Evolutionary conservation across 2,888 invertebrate genomes (phyloP), one percentile per base, ranked within the genome.

Genomic region (Plutella xylostella): DNA sequence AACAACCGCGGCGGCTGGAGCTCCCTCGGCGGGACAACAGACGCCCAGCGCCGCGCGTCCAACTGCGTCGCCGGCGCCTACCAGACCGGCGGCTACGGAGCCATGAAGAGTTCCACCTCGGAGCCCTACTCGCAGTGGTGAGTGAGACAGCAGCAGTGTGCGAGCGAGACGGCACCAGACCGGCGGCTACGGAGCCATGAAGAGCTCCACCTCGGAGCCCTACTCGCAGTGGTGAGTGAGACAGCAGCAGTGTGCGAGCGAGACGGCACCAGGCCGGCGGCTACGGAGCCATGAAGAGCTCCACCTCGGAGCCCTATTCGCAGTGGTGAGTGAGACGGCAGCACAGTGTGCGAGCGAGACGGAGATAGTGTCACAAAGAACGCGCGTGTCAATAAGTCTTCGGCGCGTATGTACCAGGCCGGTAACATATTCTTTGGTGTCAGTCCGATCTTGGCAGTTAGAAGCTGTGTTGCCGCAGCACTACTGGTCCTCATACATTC

Each of bases 1-100:
- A 80, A 78, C 52, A 76, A 67, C 42, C 74, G 83, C 31, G 73
- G 77, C 2, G 82, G 82, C 0, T 83, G 84, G 83, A 79, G 70
- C 46, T 65, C 74, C 0, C 60, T 83, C 0, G 62, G 78, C 0
- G 80, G 80, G 5, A 55, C 56, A 2, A 65, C 64, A 0, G 79
- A 79, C 2, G 49, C 57, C 17, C 70, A 78, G 0, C 72, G 79
- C 9, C 72, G 78, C 6, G 62, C 67, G 0, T 77, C 72, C 52
- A 72, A 72, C 53, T 54, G 71, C 0, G 56, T 62, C 51, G 50
- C 61, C 1, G 56, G 60, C 0, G 15, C 20, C 19, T 68, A 72
- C 51, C 79, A 74, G 50, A 56, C 66, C 0, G 65, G 68, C n/a
- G 63, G 71, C 44, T 83, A 84, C 45, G 83, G 83, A 0, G 82